A percentile compares a stretch with the other conserved stretches of the same genome.
Evolutionary conservation across 1,140 invertebrate genomes (phyloP).

Genomic region (Ceratoteleas bidentatus): DNA sequence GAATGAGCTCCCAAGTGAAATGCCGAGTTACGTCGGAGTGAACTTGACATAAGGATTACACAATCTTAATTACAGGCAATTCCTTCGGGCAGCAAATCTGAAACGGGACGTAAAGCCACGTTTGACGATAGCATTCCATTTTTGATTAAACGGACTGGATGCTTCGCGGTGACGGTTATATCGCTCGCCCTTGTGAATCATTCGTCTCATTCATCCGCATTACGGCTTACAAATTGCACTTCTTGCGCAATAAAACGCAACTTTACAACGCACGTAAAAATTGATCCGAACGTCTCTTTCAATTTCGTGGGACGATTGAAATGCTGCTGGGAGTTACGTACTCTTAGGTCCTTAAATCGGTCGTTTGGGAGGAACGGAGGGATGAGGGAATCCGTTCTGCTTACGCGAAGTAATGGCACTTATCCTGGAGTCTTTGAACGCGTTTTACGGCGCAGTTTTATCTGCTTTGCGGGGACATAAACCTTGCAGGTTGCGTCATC

Average conservation of each 20-base stretch:
- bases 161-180: background rate
- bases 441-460: too few relatives aligned
- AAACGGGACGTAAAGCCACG: too few relatives aligned
- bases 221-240: background rate
- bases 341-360: too few relatives aligned
- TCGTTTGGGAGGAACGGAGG: too few relatives aligned
- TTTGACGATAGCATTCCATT: background rate
- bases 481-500: too few relatives aligned
- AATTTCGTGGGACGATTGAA: too few relatives aligned
- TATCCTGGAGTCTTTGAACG: too few relatives aligned
- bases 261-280: conserved; percentile 2
- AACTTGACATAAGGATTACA: conserved; percentile 39
- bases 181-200: background rate
- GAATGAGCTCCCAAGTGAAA: conserved; percentile 42
- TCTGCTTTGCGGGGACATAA: too few relatives aligned
- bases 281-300: too few relatives aligned
- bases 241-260: background rate
- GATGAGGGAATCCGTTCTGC: too few relatives aligned
- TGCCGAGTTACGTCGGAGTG: conserved; percentile 21
- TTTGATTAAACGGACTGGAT: background rate
- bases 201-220: background rate
- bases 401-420: too few relatives aligned
- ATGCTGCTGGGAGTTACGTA: too few relatives aligned
- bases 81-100: background rate
- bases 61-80: conserved; percentile 18